A percentile compares a stretch with the other conserved stretches of the same genome.
phyloP scores from a whole-genome alignment of 2,888 invertebrate species.

The Brachynemurus nebulosus region DNA sequence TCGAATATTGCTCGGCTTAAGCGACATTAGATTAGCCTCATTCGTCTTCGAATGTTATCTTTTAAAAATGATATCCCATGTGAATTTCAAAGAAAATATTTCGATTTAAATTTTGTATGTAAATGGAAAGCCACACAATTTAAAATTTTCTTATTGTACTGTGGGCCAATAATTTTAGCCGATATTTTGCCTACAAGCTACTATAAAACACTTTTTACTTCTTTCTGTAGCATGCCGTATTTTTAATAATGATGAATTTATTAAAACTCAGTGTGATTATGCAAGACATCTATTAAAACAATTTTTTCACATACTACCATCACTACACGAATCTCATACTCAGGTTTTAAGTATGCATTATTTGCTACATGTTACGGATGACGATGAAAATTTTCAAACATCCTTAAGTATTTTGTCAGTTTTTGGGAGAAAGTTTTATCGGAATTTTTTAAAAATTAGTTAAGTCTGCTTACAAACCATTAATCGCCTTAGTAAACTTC shows the following conservation, averaged over 20 bases:
- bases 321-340: background rate
- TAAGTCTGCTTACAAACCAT: background rate
- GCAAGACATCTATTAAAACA: background rate
- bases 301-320: background rate
- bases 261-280: background rate
- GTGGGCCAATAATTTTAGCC: background rate
- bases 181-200: background rate
- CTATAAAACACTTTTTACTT: background rate
- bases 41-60: background rate
- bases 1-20: background rate
- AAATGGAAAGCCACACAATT: constrained; percentile 20
- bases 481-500: background rate
- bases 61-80: background rate
- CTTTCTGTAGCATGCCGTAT: background rate
- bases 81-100: constrained; percentile 18
- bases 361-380: background rate
- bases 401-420: background rate
- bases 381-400: background rate
- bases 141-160: constrained; percentile 12
- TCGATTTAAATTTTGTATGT: constrained; percentile 11
- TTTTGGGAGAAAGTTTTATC: background rate
- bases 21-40: background rate
- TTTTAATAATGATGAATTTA: background rate
- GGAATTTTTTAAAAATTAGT: background rate
- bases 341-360: background rate